Conservation (phyloP, 2,113 vertebrate species). For the Taurulus bubalis region DNA sequence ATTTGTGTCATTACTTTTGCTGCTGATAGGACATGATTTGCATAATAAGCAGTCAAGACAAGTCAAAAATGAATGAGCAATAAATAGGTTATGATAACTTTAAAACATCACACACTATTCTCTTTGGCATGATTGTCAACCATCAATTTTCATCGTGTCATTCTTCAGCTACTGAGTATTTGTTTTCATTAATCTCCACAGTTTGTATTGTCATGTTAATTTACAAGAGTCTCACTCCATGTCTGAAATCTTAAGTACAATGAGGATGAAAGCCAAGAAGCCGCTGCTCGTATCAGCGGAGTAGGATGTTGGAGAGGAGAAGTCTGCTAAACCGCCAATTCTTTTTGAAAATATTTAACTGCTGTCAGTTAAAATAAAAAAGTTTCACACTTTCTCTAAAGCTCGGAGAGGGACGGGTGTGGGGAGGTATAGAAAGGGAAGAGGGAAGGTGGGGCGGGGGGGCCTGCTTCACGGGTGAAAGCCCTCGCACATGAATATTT, state of each 20-base stretch:
- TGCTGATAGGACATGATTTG: conserved; percentile 70
- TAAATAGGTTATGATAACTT: conserved; percentile 48
- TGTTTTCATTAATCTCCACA: conserved; percentile 59
- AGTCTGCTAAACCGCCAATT: conserved; percentile 62
- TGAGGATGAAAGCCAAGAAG: conserved; percentile 48
- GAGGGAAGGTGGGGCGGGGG: conserved; percentile 20
- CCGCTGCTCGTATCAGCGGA: conserved; percentile 7
- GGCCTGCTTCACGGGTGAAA: conserved; percentile 78
- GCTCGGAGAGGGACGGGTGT: conserved; percentile 37
- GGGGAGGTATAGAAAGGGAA: neutral
- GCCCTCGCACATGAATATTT: conserved; percentile 82
- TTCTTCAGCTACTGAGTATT: conserved; percentile 35
- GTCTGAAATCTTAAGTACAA: conserved; percentile 55
- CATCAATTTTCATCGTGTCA: conserved; percentile 53
- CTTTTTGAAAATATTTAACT: conserved; percentile 67
- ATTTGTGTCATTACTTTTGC: conserved; percentile 69
- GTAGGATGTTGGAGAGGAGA: conserved; percentile 44
- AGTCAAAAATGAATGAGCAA: conserved; percentile 72
- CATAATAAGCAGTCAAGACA: conserved; percentile 63
- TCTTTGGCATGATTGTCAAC: conserved; percentile 49
- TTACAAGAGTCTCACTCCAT: conserved; percentile 30
- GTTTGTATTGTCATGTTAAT: conserved; percentile 68
- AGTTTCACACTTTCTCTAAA: conserved; percentile 77
- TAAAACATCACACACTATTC: conserved; percentile 6
- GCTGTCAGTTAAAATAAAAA: conserved; percentile 80